Conservation (phyloP, 1,140 invertebrate genomes). For the Cherax destructor region DNA sequence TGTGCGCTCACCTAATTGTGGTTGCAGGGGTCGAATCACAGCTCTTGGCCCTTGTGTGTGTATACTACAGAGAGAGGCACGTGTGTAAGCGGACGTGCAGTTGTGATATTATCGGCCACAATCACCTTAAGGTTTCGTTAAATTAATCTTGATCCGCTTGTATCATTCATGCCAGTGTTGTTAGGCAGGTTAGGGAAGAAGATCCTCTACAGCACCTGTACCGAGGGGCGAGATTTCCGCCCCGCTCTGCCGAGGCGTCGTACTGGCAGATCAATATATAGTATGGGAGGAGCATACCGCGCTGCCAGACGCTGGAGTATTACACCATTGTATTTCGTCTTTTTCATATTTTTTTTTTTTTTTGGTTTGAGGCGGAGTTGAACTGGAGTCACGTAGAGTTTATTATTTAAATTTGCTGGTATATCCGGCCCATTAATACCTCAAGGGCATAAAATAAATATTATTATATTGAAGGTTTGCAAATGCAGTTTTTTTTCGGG, state of each 20-base stretch:
- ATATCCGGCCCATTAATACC: no score
- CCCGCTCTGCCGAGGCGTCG: neutral
- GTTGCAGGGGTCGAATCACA: no score
- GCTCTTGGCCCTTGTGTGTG: neutral
- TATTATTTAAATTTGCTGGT: no score
- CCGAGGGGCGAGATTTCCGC: no score
- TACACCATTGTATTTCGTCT: no score
- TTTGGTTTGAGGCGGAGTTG: no score
- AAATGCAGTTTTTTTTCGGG: no score
- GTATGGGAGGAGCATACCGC: slow-evolving; percentile 20
- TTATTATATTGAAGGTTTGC: no score
- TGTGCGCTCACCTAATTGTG: neutral
- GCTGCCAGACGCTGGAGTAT: neutral
- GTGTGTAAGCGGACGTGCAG: neutral
- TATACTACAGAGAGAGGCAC: neutral
- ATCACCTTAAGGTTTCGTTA: slow-evolving; percentile 24
- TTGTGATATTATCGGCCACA: neutral
- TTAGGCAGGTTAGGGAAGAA: neutral
- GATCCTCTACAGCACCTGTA: no score
- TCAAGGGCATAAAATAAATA: no score
- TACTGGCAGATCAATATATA: slow-evolving; percentile 18
- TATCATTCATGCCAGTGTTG: slow-evolving; percentile 33
- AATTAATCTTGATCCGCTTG: slow-evolving; percentile 45
- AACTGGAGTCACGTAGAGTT: no score
- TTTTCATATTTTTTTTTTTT: no score